Conservation (phyloP, 1,140 invertebrate species). For the Brachionus asplanchnoidis region DNA sequence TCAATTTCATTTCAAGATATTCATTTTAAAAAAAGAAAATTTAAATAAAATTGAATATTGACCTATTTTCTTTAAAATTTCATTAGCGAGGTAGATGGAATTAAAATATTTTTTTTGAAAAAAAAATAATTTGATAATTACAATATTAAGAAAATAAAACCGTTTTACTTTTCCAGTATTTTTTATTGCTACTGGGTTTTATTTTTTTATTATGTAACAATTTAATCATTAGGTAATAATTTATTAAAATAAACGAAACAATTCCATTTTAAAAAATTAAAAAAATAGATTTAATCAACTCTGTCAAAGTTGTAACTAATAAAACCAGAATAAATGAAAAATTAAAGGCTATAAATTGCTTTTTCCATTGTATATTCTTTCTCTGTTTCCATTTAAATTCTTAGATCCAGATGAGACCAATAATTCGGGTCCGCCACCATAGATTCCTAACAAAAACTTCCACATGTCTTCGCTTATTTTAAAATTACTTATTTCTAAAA, state of each 20-base stretch:
- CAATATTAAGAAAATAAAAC: no score
- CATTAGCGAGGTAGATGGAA: no score
- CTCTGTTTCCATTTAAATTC: not conserved
- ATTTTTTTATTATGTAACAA: no score
- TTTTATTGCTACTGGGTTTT: no score
- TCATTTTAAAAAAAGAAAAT: no score
- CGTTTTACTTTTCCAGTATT: no score
- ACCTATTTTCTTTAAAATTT: no score
- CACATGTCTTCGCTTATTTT: slow-evolving; percentile 39
- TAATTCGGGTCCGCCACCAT: slow-evolving; percentile 33
- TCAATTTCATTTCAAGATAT: no score
- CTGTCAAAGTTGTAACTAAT: not conserved
- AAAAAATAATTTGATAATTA: no score
- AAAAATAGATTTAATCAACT: not conserved
- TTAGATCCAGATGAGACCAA: not conserved
- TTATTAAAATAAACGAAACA: slow-evolving; percentile 5
- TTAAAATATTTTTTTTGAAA: no score
- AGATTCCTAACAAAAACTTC: slow-evolving; percentile 7
- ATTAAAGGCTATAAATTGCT: not conserved
- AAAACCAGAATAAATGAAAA: no score
- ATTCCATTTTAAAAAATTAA: not conserved
- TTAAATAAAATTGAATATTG: no score
- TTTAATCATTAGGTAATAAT: not conserved
- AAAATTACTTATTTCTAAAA: slow-evolving; percentile 24
- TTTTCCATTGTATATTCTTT: not conserved